These are phyloP conservation scores for Pilophorus perplexus DNA, from an alignment of 2,888 invertebrate genomes.

Conservation along the genomic window DNA sequence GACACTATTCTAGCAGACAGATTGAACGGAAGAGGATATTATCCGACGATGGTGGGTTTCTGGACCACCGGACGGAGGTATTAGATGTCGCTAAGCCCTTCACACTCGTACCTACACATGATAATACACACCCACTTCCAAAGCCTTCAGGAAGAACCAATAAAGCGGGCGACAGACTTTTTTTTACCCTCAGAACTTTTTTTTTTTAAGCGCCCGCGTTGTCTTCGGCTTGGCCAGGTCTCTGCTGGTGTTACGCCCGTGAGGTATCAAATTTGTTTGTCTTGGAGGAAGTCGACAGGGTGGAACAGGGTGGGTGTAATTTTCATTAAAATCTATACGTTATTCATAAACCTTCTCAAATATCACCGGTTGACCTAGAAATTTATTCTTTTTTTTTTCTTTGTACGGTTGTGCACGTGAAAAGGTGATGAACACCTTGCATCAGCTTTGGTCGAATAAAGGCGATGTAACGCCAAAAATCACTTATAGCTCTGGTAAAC, in stretches of 20 bases:
- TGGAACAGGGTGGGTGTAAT: neutral
- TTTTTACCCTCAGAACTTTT: neutral
- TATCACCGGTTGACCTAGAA: too few relatives aligned
- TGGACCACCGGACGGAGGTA: constrained; percentile 20
- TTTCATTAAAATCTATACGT: too few relatives aligned
- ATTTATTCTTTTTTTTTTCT: too few relatives aligned
- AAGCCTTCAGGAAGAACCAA: constrained; percentile 11
- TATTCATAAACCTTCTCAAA: too few relatives aligned
- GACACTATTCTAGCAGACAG: neutral
- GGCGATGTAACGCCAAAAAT: too few relatives aligned
- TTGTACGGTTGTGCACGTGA: too few relatives aligned
- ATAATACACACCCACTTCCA: too few relatives aligned
- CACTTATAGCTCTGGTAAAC: too few relatives aligned
- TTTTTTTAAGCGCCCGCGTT: too few relatives aligned
- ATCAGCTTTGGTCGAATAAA: too few relatives aligned
- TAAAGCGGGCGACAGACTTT: neutral
- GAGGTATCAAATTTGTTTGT: neutral
- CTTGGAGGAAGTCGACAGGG: neutral
- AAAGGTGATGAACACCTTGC: too few relatives aligned
- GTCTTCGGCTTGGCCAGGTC: neutral
- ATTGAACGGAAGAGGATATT: constrained; percentile 13
- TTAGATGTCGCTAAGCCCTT: neutral
- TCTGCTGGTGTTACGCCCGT: neutral
- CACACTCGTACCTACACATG: too few relatives aligned
- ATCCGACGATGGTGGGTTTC: constrained; percentile 8